Percentiles rank a stretch among this genome's conserved stretches.
Evolutionary conservation across 2,888 invertebrate species (phyloP).

Genomic region (Leptopilina syphax): DNA sequence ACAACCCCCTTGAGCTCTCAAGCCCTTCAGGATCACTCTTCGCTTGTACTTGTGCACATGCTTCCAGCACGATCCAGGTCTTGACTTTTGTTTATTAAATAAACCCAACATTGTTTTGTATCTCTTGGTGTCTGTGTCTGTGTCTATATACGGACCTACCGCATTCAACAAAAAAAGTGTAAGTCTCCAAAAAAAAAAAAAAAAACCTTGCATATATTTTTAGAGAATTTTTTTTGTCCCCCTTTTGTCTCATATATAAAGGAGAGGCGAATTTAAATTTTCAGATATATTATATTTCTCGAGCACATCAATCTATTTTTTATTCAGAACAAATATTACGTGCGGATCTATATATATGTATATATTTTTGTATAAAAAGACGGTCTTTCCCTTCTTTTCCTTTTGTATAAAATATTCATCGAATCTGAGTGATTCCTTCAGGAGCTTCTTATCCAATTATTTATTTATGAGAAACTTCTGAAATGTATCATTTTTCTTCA

Average conservation of each 20-base stretch:
- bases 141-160: background rate
- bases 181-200: no score
- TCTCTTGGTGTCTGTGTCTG: no score
- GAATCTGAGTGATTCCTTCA: constrained; percentile 15
- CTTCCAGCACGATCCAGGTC: constrained; percentile 18
- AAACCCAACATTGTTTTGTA: background rate
- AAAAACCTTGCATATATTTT: no score
- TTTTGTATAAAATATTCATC: constrained; percentile 18
- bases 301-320: background rate
- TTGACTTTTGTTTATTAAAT: constrained; percentile 28
- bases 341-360: no score
- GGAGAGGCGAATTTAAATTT: background rate
- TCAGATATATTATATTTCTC: background rate
- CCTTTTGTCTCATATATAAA: background rate
- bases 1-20: constrained; percentile 31
- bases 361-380: background rate
- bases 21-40: constrained; percentile 33
- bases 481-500: background rate
- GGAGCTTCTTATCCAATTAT: background rate
- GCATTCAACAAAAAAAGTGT: constrained; percentile 7
- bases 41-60: constrained; percentile 29
- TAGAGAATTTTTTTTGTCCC: background rate
- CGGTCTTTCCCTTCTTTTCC: background rate
- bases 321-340: background rate
- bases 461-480: background rate